Conservation (phyloP, 2,888 invertebrate genomes). For the Heliconius hortense region DNA sequence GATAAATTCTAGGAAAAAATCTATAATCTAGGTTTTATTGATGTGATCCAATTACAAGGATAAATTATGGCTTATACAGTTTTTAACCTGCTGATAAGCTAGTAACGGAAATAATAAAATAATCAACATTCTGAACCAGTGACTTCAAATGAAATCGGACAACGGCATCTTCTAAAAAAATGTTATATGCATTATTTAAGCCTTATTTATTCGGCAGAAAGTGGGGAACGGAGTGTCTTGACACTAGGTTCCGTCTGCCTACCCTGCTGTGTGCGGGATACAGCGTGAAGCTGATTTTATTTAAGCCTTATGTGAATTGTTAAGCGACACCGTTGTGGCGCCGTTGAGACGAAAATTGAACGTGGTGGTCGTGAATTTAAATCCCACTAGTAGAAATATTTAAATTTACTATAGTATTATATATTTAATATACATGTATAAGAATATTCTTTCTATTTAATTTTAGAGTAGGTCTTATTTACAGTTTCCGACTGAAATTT, state of each 20-base stretch:
- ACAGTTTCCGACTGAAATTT: too few species aligned
- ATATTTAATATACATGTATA: too few species aligned
- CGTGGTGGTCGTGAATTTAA: neutral
- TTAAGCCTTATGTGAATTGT: too few species aligned
- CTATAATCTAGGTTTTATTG: conserved; percentile 21
- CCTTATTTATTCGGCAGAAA: too few species aligned
- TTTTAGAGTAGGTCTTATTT: too few species aligned
- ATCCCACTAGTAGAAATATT: neutral
- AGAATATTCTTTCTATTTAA: too few species aligned
- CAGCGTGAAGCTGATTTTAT: too few species aligned
- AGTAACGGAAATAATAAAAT: conserved; percentile 24
- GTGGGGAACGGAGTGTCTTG: too few species aligned
- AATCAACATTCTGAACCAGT: conserved; percentile 15
- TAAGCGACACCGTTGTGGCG: neutral
- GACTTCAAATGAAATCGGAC: neutral
- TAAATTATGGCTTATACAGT: conserved; percentile 21
- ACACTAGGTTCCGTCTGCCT: too few species aligned
- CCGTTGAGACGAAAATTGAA: neutral
- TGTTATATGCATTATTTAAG: too few species aligned
- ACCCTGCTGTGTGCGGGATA: too few species aligned
- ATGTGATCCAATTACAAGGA: conserved; percentile 22
- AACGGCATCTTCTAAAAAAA: neutral
- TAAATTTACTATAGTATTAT: too few species aligned
- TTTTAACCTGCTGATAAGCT: conserved; percentile 16
- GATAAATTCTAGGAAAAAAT: conserved; percentile 22